A percentile compares a stretch with the other conserved stretches of the same genome.
Conservation (phyloP, 2,797 vertebrate species). For the Buceros bicornis region DNA sequence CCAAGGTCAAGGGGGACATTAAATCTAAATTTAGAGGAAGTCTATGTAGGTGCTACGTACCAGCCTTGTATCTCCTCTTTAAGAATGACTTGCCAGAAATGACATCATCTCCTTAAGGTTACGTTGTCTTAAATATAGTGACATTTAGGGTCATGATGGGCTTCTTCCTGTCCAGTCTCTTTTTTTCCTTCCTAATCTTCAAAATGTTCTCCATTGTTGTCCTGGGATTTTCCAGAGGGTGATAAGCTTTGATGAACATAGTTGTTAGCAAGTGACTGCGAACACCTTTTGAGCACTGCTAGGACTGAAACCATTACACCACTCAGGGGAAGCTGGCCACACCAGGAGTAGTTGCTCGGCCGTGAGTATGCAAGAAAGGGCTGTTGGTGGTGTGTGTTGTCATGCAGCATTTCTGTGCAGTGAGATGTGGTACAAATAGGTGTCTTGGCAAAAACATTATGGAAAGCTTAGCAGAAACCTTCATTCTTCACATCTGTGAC, state of each 20-base stretch:
- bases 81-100: background rate
- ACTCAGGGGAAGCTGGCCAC: background rate
- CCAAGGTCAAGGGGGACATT: background rate
- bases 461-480: background rate
- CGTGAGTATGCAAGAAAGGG: background rate
- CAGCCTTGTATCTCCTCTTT: rapidly evolving
- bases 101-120: background rate
- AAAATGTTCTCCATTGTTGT: background rate
- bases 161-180: background rate
- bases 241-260: background rate
- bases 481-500: background rate
- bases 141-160: rapidly evolving
- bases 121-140: background rate
- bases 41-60: rapidly evolving
- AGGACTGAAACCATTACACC: background rate
- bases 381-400: background rate
- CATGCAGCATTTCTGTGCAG: background rate
- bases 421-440: background rate
- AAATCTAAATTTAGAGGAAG: background rate
- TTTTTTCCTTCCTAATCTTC: background rate
- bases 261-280: background rate
- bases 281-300: background rate
- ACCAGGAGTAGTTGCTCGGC: background rate
- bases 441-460: background rate
- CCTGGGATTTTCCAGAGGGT: background rate